Evolutionary conservation across 2,888 invertebrate genomes (phyloP).

Genomic region (Cheilosia soror): DNA sequence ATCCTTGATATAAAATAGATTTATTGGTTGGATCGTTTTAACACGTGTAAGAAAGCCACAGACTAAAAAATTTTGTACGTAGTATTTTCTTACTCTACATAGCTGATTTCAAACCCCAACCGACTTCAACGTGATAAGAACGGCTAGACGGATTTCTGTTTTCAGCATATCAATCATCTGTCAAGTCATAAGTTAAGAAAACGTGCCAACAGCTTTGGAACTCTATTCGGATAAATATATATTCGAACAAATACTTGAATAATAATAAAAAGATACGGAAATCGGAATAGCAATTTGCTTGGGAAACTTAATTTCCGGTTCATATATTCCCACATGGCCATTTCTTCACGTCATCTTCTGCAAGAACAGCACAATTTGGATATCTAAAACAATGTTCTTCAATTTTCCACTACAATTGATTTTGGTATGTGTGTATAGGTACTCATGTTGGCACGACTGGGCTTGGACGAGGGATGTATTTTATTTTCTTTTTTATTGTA

Average conservation of each 20-base stretch:
- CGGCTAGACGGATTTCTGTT: too few species aligned
- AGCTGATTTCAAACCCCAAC: too few species aligned
- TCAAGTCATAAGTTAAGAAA: too few species aligned
- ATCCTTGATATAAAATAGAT: too few species aligned
- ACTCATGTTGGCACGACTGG: background rate
- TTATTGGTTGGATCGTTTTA: too few species aligned
- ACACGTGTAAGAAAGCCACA: too few species aligned
- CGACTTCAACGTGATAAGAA: too few species aligned
- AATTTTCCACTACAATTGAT: slow-evolving; percentile 49
- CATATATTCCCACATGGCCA: background rate
- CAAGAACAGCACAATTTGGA: slow-evolving; percentile 12
- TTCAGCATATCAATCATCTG: too few species aligned
- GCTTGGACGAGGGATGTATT: background rate
- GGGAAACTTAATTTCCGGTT: background rate
- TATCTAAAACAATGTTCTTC: slow-evolving; percentile 39
- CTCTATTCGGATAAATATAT: too few species aligned
- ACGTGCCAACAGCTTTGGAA: too few species aligned
- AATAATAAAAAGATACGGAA: background rate
- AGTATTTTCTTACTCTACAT: too few species aligned
- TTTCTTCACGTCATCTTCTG: slow-evolving; percentile 17
- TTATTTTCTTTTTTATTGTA: background rate
- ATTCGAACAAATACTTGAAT: background rate
- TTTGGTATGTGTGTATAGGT: slow-evolving; percentile 7
- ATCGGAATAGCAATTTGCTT: background rate
- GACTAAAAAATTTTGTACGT: too few species aligned